phyloP scores from a whole-genome alignment of 2,113 vertebrate genomes.

The Micronycteris hirsuta region DNA sequence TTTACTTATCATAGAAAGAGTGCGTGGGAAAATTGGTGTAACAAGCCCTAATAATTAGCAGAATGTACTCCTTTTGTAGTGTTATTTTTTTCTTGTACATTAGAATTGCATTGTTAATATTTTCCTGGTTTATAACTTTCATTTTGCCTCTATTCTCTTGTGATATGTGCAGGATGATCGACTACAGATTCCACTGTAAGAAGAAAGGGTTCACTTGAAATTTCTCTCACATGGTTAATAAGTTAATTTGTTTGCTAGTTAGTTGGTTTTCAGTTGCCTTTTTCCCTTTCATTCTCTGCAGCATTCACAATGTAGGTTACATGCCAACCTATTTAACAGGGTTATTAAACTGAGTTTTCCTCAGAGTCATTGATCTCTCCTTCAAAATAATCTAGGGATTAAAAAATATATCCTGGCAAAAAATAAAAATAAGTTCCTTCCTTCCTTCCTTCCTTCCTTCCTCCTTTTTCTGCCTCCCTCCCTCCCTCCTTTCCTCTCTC shows the following conservation, averaged over 20 bases:
- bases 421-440: neutral
- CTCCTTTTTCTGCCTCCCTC: too few relatives aligned
- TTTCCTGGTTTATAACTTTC: neutral
- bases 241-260: neutral
- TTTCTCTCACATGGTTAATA: slow-evolving; percentile 24
- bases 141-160: neutral
- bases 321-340: neutral
- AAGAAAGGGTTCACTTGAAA: neutral
- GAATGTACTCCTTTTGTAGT: neutral
- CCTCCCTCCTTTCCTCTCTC: too few relatives aligned
- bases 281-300: neutral
- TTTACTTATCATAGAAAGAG: neutral
- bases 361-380: neutral
- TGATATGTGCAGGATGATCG: neutral
- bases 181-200: neutral
- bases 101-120: neutral
- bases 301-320: neutral
- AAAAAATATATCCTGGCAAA: neutral
- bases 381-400: neutral
- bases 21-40: neutral
- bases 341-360: neutral
- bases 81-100: slow-evolving; percentile 19
- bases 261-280: neutral
- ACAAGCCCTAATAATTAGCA: slow-evolving; percentile 19
- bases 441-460: neutral